Conservation (phyloP, 53 echinoderm and acorn worm genomes). For the Echinarachnius parma region DNA sequence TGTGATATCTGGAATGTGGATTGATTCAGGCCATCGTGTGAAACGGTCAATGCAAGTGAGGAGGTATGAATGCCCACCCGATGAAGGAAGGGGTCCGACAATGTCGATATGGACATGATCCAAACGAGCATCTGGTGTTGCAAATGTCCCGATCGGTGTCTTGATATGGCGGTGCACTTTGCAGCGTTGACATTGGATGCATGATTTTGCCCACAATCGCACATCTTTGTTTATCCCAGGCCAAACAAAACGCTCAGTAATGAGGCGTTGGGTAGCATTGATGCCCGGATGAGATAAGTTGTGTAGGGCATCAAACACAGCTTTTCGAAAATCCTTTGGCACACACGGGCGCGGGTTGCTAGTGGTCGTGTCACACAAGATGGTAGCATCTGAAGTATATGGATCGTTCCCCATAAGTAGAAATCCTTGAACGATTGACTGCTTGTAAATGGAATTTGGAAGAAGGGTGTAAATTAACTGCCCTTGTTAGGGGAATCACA, state of each 20-base stretch:
- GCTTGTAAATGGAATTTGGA: constrained; percentile 12
- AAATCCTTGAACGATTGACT: constrained; percentile 18
- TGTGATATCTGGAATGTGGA: neutral
- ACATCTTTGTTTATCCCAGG: constrained; percentile 23
- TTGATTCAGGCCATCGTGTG: neutral
- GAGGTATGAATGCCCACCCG: neutral
- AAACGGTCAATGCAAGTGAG: neutral
- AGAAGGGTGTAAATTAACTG: neutral
- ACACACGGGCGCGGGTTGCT: neutral
- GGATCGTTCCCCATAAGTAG: constrained; percentile 43
- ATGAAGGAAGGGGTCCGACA: neutral
- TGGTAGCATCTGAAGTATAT: constrained; percentile 29
- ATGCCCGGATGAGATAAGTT: constrained; percentile 13
- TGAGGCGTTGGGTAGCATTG: constrained; percentile 7
- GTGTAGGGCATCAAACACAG: constrained; percentile 34
- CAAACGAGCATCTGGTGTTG: neutral
- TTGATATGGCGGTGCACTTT: constrained; percentile 34
- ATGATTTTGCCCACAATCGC: constrained; percentile 4
- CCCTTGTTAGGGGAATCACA: constrained; percentile 12
- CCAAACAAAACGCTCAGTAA: constrained; percentile 34
- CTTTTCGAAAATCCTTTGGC: neutral
- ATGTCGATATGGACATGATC: neutral
- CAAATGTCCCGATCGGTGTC: constrained; percentile 3
- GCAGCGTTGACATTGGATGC: constrained; percentile 20
- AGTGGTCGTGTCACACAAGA: constrained; percentile 28